A percentile compares a stretch with the other conserved stretches of the same genome.
These are phyloP conservation scores for Platichthys stellatus DNA, from an alignment of 2,113 vertebrate genomes.

Conservation along the genomic window DNA sequence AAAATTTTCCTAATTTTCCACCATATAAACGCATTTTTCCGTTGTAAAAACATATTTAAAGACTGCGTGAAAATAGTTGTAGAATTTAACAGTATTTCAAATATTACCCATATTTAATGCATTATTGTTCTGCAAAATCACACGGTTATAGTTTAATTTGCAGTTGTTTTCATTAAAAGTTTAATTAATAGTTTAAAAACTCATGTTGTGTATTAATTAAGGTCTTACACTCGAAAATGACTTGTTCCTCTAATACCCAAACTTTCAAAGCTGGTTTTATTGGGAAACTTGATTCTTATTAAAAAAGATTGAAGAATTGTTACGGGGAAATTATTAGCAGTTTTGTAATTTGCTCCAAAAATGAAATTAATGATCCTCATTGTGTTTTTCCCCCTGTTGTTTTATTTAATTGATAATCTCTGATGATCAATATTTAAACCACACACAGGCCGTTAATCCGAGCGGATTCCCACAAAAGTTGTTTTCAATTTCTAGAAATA, in stretches of 20 bases:
- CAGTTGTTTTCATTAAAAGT: neutral
- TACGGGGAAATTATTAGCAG: neutral
- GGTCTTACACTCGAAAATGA: neutral
- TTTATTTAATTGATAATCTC: neutral
- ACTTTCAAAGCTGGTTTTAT: neutral
- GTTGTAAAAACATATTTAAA: neutral
- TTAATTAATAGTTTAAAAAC: neutral
- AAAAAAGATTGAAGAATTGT: neutral
- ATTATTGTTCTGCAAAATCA: neutral
- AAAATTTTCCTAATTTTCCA: neutral
- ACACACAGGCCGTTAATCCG: neutral
- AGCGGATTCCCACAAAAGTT: neutral
- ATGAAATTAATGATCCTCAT: neutral
- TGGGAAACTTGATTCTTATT: neutral
- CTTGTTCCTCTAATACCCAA: neutral
- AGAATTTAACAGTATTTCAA: too few species aligned
- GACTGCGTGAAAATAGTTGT: too few species aligned
- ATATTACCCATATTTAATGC: too few species aligned
- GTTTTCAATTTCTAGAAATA: neutral
- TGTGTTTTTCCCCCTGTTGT: neutral
- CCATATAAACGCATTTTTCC: neutral
- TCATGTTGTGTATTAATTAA: neutral
- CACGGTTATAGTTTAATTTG: too few species aligned
- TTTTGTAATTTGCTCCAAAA: conserved; percentile 7
- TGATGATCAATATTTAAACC: neutral